Evolutionary conservation across 2,113 vertebrate genomes (phyloP), one percentile per base, ranked within the genome.

Genomic region (Menidia beryllina): DNA sequence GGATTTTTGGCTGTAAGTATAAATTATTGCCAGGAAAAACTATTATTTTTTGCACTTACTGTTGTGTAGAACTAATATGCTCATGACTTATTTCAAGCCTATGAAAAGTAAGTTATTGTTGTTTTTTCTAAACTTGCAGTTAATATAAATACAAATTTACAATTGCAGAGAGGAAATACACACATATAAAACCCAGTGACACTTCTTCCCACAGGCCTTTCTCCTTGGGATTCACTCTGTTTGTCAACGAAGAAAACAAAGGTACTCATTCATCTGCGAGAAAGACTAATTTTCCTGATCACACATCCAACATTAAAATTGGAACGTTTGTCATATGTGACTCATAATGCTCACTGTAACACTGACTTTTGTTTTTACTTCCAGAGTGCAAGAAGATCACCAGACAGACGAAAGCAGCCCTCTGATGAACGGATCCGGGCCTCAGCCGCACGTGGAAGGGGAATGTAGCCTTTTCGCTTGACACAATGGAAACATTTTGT

Each of bases 1-100:
- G 73, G 92, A 1, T 81, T 97, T 54, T 34, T 94, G 55, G 93
- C 88, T 79, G 97, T 98, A 91, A 95, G 97, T 94, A 55, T 74
- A 3, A 20, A 2, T 30, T 15, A 0, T 23, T n/a, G 3, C 5
- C 17, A 19, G 13, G 41, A 45, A 45, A n/a, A 19, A 45, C 8
- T n/a, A n/a, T 19, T 7, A 6, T 34, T 34, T 6, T 34, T 7
- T n/a, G 17, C 5, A 43, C 6, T 14, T 2, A 43, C 5, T 43
- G 41, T 43, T 14, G 14, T 45, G 19, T 39, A n/a, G 41, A 34
- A 34, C 7, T 10, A 34, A 34, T 45, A 6, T 45, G 6, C 15
- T 45, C 41, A n/a, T 45, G 41, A 17, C 17, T 15, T 5, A 45
- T 45, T 45, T 45, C 8, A n/a, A 45, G 41, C 17, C 19, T 45